Percentiles rank a stretch among this genome's conserved stretches.
phyloP scores from a whole-genome alignment of 2,888 invertebrate species.

The Eupithecia subumbrata region DNA sequence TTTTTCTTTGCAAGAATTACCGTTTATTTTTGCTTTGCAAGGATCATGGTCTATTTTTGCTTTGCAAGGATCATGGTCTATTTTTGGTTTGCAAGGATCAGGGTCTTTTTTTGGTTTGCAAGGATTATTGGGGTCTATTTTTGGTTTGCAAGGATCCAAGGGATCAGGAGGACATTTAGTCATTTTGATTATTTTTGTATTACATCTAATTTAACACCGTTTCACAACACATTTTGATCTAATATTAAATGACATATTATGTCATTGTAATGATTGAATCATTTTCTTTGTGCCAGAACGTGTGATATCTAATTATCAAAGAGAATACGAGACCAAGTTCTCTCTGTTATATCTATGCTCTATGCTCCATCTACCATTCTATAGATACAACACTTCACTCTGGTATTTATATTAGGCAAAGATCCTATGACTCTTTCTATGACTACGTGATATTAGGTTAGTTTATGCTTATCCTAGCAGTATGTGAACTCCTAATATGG shows the following conservation, averaged over 20 bases:
- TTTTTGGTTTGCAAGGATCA: neutral
- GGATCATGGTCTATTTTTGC: neutral
- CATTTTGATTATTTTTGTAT: neutral
- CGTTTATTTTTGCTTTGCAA: too few relatives aligned
- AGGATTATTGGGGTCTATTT: neutral
- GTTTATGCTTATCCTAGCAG: too few relatives aligned
- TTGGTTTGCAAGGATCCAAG: neutral
- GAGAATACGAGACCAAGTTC: neutral
- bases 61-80: neutral
- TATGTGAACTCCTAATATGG: too few relatives aligned
- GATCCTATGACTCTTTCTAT: too few relatives aligned
- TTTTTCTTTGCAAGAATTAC: neutral
- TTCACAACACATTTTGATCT: conserved; percentile 6
- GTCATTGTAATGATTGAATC: neutral
- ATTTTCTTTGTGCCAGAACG: neutral
- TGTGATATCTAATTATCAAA: neutral
- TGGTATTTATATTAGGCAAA: too few relatives aligned
- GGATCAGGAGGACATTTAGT: neutral
- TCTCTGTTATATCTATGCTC: neutral
- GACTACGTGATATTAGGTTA: too few relatives aligned
- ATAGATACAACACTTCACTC: neutral
- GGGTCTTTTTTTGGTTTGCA: neutral
- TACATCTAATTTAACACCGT: neutral
- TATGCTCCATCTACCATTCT: neutral
- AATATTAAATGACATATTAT: neutral